These are phyloP conservation scores for Odontocerum albicorne DNA, from an alignment of 2,888 invertebrate genomes.

Conservation along the genomic window DNA sequence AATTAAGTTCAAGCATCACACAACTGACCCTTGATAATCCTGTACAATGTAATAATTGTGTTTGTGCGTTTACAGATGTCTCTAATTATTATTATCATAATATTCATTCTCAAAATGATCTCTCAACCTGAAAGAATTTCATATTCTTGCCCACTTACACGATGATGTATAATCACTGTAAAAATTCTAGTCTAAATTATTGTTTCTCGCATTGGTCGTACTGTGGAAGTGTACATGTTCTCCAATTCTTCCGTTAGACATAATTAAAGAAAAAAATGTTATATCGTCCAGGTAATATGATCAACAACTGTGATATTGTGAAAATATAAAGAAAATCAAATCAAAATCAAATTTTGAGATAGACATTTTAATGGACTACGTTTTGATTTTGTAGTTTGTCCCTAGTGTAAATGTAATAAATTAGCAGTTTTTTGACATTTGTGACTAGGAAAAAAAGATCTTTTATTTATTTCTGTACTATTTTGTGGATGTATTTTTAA, in stretches of 20 bases:
- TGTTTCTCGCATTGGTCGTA: conserved; percentile 17
- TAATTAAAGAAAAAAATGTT: conserved; percentile 31
- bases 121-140: conserved; percentile 3
- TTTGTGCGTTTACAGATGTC: neutral
- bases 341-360: conserved; percentile 46
- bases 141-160: conserved; percentile 5
- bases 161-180: conserved; percentile 12
- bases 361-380: conserved; percentile 12
- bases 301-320: conserved; percentile 44
- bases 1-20: conserved; percentile 39
- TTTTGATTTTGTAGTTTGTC: conserved; percentile 13
- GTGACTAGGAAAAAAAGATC: too few species aligned
- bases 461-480: too few species aligned
- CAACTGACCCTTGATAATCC: too few species aligned
- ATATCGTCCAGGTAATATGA: conserved; percentile 35
- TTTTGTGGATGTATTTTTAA: too few species aligned
- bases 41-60: too few species aligned
- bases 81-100: conserved; percentile 10
- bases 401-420: conserved; percentile 14
- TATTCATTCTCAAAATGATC: conserved; percentile 11
- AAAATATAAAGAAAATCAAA: conserved; percentile 41
- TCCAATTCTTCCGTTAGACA: conserved; percentile 30
- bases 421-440: too few species aligned
- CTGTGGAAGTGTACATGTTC: conserved; percentile 11
- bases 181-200: conserved; percentile 35